Evolutionary conservation across 2,888 invertebrate species (phyloP).

Genomic region (Lepidocyrtoides sp.): DNA sequence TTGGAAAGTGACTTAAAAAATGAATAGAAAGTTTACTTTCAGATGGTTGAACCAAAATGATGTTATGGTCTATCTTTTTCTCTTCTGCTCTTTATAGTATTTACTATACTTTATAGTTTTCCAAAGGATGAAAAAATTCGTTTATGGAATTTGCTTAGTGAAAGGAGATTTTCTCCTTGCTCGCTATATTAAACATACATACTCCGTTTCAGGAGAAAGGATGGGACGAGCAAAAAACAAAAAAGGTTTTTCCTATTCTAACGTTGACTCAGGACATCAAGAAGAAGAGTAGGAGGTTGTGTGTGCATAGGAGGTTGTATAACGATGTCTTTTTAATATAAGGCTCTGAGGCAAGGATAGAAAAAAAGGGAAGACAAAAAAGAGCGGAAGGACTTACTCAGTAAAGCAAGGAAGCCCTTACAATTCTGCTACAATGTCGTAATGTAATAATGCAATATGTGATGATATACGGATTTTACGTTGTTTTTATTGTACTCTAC

Average conservation of each 20-base stretch:
- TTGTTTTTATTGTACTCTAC: conserved; percentile 51
- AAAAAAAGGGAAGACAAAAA: conserved; percentile 29
- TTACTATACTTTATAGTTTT: background rate
- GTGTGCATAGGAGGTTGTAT: background rate
- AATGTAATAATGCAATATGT: conserved; percentile 27
- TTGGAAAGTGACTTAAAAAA: conserved; percentile 44
- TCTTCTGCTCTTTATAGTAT: too few relatives aligned
- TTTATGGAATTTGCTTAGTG: background rate
- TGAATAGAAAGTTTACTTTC: conserved; percentile 60
- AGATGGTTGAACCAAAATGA: conserved; percentile 37
- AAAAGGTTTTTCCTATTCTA: conserved; percentile 28
- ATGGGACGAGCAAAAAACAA: background rate
- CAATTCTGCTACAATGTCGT: background rate
- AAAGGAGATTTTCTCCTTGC: conserved; percentile 22
- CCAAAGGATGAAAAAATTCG: background rate
- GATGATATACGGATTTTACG: conserved; percentile 26
- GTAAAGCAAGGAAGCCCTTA: background rate
- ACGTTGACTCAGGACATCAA: conserved; percentile 4
- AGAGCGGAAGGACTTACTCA: conserved; percentile 39
- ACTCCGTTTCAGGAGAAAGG: background rate
- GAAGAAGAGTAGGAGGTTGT: background rate
- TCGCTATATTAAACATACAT: background rate
- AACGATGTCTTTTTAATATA: background rate
- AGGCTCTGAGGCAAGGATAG: too few relatives aligned
- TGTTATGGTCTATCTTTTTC: background rate